phyloP scores from a whole-genome alignment of 2,888 invertebrate species.

The Drosophila suboccidentalis region DNA sequence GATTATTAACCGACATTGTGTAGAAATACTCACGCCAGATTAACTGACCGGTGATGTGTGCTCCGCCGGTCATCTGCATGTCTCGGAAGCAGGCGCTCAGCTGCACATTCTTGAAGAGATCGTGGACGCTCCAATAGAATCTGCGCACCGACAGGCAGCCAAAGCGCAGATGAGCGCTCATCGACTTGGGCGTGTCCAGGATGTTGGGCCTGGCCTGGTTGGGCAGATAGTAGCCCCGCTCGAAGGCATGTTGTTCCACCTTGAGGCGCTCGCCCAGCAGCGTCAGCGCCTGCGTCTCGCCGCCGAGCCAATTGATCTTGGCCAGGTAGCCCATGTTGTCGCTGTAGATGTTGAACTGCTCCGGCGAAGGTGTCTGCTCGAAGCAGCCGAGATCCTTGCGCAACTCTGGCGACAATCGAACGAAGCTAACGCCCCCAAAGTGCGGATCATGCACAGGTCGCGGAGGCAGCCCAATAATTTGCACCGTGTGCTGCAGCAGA shows the following conservation, averaged over 20 bases:
- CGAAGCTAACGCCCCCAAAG: constrained; percentile 86
- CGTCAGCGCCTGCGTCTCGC: constrained; percentile 88
- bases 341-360: constrained; percentile 87
- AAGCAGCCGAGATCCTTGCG: constrained; percentile 86
- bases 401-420: constrained; percentile 86
- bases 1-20: constrained; percentile 91
- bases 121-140: constrained; percentile 90
- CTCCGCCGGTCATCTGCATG: constrained; percentile 76
- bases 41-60: constrained; percentile 88
- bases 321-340: constrained; percentile 84
- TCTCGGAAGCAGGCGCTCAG: constrained; percentile 82
- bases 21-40: constrained; percentile 93
- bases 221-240: constrained; percentile 88
- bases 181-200: constrained; percentile 89
- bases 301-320: constrained; percentile 88
- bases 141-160: constrained; percentile 90
- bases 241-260: constrained; percentile 87
- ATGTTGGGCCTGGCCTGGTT: constrained; percentile 90
- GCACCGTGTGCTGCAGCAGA: constrained; percentile 87
- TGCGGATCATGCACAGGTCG: constrained; percentile 87
- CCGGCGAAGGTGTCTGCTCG: constrained; percentile 87
- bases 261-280: constrained; percentile 87
- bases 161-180: constrained; percentile 90
- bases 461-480: constrained; percentile 88
- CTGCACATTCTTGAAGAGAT: constrained; percentile 88